These are phyloP conservation scores for Glaucidium brasilianum DNA, from an alignment of 2,113 vertebrate species.

Conservation along the genomic window DNA sequence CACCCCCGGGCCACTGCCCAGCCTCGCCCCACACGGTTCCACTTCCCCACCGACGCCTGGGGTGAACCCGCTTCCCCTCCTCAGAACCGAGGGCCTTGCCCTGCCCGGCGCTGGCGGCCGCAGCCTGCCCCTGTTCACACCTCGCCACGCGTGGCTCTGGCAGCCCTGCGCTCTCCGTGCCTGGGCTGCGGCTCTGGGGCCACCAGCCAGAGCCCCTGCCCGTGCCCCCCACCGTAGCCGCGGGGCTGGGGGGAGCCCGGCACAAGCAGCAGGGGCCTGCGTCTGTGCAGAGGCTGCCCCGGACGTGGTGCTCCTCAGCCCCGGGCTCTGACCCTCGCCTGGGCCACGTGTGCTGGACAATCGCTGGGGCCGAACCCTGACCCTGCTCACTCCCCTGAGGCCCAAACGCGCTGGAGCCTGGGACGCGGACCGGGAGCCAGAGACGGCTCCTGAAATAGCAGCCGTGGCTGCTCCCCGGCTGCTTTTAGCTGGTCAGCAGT, in stretches of 20 bases:
- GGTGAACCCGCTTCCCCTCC: background rate
- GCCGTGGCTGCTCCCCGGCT: background rate
- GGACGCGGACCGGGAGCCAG: background rate
- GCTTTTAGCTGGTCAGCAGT: background rate
- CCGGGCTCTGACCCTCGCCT: background rate
- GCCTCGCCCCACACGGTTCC: background rate
- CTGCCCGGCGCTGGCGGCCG: background rate
- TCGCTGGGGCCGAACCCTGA: background rate
- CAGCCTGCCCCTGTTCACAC: background rate
- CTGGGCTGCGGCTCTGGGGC: background rate
- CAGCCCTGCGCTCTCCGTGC: background rate
- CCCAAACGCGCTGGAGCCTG: background rate
- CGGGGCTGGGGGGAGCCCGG: accelerated
- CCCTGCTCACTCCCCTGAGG: background rate
- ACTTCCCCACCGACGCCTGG: background rate
- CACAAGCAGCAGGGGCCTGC: background rate
- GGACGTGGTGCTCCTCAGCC: background rate
- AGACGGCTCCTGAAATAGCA: slow-evolving; percentile 48
- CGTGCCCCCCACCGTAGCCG: accelerated
- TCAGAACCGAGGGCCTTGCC: background rate
- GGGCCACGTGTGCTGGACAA: background rate
- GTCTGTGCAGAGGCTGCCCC: background rate
- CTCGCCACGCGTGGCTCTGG: background rate
- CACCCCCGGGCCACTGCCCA: background rate
- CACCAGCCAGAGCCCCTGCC: background rate